phyloP scores from a whole-genome alignment of 1,140 invertebrate species.

The Ostrea edulis region DNA sequence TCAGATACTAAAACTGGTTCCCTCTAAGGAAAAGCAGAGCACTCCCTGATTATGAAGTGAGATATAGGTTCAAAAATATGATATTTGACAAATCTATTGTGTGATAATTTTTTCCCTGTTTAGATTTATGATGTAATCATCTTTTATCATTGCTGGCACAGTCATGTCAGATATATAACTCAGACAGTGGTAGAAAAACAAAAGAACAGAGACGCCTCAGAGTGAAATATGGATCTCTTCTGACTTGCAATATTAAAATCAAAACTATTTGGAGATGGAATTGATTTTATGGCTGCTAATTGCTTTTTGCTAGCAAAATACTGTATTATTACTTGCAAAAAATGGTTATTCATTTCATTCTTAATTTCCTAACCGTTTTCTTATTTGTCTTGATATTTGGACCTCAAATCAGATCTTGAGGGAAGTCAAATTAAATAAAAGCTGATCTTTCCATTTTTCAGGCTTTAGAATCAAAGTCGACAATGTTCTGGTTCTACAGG shows the following conservation, averaged over 20 bases:
- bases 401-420: no score
- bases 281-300: neutral
- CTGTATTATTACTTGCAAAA: no score
- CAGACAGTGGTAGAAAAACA: neutral
- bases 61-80: neutral
- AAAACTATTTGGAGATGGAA: neutral
- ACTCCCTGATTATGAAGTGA: neutral
- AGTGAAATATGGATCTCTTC: slow-evolving; percentile 16
- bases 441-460: no score
- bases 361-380: no score
- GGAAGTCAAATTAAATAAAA: no score
- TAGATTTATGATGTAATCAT: slow-evolving; percentile 20
- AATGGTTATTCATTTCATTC: no score
- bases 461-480: no score
- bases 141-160: slow-evolving; percentile 26
- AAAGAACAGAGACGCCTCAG: slow-evolving; percentile 7
- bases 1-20: neutral
- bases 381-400: no score
- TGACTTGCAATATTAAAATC: neutral
- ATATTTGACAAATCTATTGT: neutral
- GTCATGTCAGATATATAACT: neutral
- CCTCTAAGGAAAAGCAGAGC: neutral
- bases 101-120: slow-evolving; percentile 1
- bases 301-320: neutral
- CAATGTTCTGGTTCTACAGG: no score